phyloP scores from a whole-genome alignment of 2,797 vertebrate genomes.

The Smutsia gigantea region DNA sequence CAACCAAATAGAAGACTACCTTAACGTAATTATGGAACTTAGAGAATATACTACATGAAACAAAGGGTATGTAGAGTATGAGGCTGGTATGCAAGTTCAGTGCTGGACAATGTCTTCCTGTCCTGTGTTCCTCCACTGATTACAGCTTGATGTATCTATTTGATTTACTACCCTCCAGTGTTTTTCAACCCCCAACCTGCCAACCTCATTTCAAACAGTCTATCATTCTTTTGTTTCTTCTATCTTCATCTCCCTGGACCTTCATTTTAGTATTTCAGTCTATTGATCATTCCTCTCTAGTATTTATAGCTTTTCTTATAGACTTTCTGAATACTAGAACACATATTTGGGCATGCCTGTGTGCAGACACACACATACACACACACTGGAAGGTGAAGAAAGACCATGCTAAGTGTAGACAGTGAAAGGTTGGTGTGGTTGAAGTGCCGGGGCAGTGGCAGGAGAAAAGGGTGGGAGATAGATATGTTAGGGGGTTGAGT shows the following conservation, averaged over 20 bases:
- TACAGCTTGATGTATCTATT: not conserved
- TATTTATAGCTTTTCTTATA: not conserved
- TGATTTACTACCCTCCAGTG: not conserved
- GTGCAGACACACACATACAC: fast-evolving
- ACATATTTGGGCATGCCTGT: fast-evolving
- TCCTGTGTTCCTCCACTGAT: not conserved
- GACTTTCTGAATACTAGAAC: not conserved
- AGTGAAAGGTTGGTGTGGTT: not conserved
- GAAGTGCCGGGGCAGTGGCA: not conserved
- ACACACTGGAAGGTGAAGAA: not conserved
- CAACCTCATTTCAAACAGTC: not conserved
- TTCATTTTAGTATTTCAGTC: not conserved
- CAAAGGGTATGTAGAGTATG: not conserved
- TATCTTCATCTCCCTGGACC: not conserved
- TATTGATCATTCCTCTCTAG: not conserved
- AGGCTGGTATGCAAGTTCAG: not conserved
- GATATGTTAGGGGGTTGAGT: no score
- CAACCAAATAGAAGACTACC: not conserved
- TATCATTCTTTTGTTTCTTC: not conserved
- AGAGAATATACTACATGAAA: not conserved
- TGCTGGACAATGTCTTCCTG: not conserved
- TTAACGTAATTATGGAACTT: not conserved
- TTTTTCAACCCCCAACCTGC: not conserved
- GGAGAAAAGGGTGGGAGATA: not conserved
- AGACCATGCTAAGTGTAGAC: not conserved